Base-by-base conservation (phyloP, 2,113 vertebrate genomes). In the Anser cygnoides region DNA sequence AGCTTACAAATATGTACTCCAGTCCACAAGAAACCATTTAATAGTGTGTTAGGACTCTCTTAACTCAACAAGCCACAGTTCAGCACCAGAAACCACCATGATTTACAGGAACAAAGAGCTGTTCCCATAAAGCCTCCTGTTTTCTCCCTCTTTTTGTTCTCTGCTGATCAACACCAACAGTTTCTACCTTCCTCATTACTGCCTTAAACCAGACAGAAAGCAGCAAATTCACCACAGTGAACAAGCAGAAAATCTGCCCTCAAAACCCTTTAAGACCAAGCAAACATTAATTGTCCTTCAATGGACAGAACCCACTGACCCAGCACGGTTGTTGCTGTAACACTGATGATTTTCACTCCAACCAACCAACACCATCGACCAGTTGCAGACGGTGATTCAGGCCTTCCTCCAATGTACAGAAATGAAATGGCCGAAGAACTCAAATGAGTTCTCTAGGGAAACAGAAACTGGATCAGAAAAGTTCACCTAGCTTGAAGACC, bases 381-480 rank as follows among this genome's bases (percentile, higher is more conserved):
- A 71, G n/a, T 28, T 3, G 2, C 15, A 82, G 50, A 31, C 6
- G 39, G 15, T 0, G 0, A 63, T 13, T 46, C 3, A 2, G 2
- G 19, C 67, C 43, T 85, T 90, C 70, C 43, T 93, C n/a, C 62
- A 33, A 4, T 3, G 16, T 20, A 62, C 21, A 28, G 23, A 67
- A 71, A 59, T 6, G 14, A 84, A 93, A 59, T 1, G 0, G 22
- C n/a, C 13, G 50, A 63, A 77, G 55, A 62, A 74, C 11, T 87
- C 28, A 81, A 44, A 23, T 2, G 20, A 73, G 16, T 39, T 76
- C 1, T 2, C 41, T 70, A 73, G 68, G 35, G 63, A 85, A 85
- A 52, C 6, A 58, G 79, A 23, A 17, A 71, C 0, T 29, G 54
- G 43, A 39, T 41, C 62, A 85, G 70, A 90, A 66, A 9, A 90